Conservation (phyloP, 1,140 invertebrate species). For the Drosophila gunungcola region DNA sequence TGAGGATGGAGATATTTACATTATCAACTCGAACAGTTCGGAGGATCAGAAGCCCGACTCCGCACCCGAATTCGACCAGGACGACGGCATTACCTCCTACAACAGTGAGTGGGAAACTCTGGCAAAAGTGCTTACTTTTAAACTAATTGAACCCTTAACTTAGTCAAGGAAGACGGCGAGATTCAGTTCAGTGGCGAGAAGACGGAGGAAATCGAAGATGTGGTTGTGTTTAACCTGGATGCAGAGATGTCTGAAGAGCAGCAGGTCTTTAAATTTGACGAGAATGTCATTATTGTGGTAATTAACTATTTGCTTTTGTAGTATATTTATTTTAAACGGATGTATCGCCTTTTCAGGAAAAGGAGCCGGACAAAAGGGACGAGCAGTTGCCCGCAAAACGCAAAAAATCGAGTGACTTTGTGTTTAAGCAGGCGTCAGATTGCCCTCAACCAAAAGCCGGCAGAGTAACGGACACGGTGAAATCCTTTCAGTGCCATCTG, state of each 20-base stretch:
- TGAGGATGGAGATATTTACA: constrained; percentile 61
- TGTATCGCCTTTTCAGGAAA: constrained; percentile 24
- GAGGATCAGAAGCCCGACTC: constrained; percentile 31
- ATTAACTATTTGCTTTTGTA: background rate
- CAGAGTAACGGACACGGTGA: constrained; percentile 77
- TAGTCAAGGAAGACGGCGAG: constrained; percentile 75
- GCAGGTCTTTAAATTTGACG: constrained; percentile 51
- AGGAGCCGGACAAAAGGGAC: constrained; percentile 27
- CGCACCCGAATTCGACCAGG: constrained; percentile 40
- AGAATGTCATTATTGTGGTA: constrained; percentile 68
- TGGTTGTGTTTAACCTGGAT: constrained; percentile 79
- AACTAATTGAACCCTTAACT: background rate
- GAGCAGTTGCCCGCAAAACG: background rate
- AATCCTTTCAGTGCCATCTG: constrained; percentile 86
- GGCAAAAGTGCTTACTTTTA: background rate
- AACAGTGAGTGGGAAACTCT: constrained; percentile 54
- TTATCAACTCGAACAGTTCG: constrained; percentile 47
- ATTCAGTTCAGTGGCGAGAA: constrained; percentile 71
- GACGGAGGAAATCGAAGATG: constrained; percentile 39
- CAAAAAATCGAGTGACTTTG: constrained; percentile 38
- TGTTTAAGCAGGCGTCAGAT: constrained; percentile 33
- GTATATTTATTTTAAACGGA: background rate
- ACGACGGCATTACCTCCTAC: constrained; percentile 66
- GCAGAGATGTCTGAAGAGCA: constrained; percentile 48
- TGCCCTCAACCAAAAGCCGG: constrained; percentile 14